These are phyloP conservation scores for Scaptomyza parva DNA, from an alignment of 2,888 invertebrate species.

Conservation along the genomic window DNA sequence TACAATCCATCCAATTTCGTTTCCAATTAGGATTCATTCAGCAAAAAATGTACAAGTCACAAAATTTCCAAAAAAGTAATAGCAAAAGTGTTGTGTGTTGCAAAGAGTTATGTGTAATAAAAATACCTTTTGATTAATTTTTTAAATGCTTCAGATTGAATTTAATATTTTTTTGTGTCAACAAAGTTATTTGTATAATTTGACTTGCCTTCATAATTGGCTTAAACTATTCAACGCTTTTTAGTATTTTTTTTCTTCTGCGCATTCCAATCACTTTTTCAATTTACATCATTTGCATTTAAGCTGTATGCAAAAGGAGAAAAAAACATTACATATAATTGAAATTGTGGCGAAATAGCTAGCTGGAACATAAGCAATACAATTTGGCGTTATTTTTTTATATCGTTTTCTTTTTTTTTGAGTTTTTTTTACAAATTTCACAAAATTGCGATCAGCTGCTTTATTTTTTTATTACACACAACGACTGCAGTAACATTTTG, in stretches of 20 bases:
- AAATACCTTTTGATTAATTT: neutral
- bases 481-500: slow-evolving; percentile 72
- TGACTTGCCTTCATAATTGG: neutral
- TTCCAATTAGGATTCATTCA: slow-evolving; percentile 18
- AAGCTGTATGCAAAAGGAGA: slow-evolving; percentile 20
- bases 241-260: neutral
- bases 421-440: slow-evolving; percentile 20
- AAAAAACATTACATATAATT: slow-evolving; percentile 29
- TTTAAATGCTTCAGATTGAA: neutral
- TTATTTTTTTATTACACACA: slow-evolving; percentile 66
- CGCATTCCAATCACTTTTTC: slow-evolving; percentile 16
- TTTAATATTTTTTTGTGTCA: neutral
- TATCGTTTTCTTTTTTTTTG: slow-evolving; percentile 18
- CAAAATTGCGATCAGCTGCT: slow-evolving; percentile 32
- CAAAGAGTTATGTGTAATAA: neutral
- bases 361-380: slow-evolving; percentile 44
- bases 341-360: slow-evolving; percentile 46
- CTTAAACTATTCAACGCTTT: slow-evolving; percentile 7
- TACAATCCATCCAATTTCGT: slow-evolving; percentile 18
- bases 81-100: neutral
- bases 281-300: slow-evolving; percentile 22
- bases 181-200: slow-evolving; percentile 1
- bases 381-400: slow-evolving; percentile 39
- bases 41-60: neutral
- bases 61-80: neutral